Conservation (phyloP, 2,888 invertebrate species). For the Pyralis farinalis region DNA sequence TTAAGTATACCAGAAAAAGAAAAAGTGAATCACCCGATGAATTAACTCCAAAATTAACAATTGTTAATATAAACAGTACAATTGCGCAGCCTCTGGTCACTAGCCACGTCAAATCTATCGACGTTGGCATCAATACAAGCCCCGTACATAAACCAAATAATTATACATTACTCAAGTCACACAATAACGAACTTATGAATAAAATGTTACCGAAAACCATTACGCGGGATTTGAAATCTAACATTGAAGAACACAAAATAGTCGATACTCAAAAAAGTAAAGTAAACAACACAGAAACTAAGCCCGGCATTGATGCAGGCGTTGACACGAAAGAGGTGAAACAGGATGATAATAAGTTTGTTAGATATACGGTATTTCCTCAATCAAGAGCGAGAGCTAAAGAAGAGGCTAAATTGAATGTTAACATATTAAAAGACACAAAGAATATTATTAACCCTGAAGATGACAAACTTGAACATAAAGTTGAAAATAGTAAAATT, state of each 20-base stretch:
- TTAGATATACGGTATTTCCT: conserved; percentile 65
- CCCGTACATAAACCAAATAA: conserved; percentile 31
- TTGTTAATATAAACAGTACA: conserved; percentile 15
- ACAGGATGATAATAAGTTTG: conserved; percentile 31
- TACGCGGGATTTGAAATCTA: too few relatives aligned
- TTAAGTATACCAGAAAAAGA: conserved; percentile 40
- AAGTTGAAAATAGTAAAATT: conserved; percentile 1
- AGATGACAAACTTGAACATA: conserved; percentile 1
- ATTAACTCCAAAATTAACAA: conserved; percentile 36
- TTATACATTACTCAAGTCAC: conserved; percentile 18
- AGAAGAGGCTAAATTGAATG: conserved; percentile 28
- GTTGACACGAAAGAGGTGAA: conserved; percentile 11
- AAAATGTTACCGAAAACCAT: too few relatives aligned
- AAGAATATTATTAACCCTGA: conserved; percentile 13
- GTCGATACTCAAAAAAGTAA: too few relatives aligned
- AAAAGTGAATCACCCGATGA: conserved; percentile 68
- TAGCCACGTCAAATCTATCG: conserved; percentile 28
- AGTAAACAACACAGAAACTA: conserved; percentile 18
- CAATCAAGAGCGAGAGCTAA: conserved; percentile 63
- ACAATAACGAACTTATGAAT: neutral
- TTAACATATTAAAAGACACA: conserved; percentile 12
- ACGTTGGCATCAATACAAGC: conserved; percentile 38
- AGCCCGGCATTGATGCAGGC: conserved; percentile 21
- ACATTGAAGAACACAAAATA: too few relatives aligned
- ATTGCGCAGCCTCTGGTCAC: conserved; percentile 24